Percentiles rank a stretch among this genome's conserved stretches.
These are phyloP conservation scores for Hestina assimilis DNA, from an alignment of 1,140 invertebrate genomes.

Conservation along the genomic window DNA sequence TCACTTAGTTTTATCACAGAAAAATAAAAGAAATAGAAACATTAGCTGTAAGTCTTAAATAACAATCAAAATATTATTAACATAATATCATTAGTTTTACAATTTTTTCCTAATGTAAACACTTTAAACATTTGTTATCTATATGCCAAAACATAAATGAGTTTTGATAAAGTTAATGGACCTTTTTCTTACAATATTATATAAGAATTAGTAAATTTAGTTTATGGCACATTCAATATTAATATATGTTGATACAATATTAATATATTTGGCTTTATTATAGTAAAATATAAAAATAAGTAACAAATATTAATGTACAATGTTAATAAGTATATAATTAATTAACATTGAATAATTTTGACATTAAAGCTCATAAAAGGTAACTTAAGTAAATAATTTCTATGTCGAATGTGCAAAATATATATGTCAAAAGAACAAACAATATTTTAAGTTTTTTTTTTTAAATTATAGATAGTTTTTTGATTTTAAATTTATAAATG, in stretches of 20 bases:
- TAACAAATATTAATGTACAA: not conserved
- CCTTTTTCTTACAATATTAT: not conserved
- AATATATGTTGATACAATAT: not conserved
- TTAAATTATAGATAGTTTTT: no score
- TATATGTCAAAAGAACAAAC: not conserved
- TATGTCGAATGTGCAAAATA: not conserved
- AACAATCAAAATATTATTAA: no score
- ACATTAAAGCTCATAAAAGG: not conserved
- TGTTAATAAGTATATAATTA: not conserved
- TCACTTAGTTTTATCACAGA: no score
- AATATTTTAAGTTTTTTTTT: no score
- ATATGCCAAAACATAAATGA: no score
- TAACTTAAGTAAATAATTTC: not conserved
- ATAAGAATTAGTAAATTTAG: not conserved
- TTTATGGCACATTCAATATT: constrained; percentile 13
- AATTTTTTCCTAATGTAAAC: no score
- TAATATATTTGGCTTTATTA: constrained; percentile 13
- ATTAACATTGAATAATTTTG: constrained; percentile 1
- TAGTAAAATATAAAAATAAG: constrained; percentile 3
- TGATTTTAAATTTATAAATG: no score
- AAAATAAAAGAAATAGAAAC: no score
- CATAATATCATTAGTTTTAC: no score
- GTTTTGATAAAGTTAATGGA: constrained; percentile 2
- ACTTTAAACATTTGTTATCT: not conserved
- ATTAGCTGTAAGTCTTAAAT: no score